phyloP scores from a whole-genome alignment of 92 coral and sea anemone genomes.

The Metridium senile region DNA sequence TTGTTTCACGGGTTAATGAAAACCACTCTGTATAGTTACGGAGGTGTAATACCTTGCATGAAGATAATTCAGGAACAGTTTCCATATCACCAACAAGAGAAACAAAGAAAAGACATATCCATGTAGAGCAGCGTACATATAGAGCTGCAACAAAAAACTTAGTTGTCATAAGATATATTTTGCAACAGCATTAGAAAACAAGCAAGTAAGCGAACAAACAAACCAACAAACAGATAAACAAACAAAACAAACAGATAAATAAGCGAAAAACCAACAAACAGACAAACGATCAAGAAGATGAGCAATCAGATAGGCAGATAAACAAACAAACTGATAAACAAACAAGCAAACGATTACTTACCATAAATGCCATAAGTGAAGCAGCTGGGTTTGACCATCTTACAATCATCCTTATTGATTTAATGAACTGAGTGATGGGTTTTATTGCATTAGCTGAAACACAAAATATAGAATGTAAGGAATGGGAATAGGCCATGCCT shows the following conservation, averaged over 20 bases:
- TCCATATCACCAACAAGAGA: conserved; percentile 70
- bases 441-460: conserved; percentile 67
- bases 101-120: conserved; percentile 75
- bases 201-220: too few species aligned
- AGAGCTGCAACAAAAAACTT: conserved; percentile 62
- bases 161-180: too few species aligned
- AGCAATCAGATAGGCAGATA: too few species aligned
- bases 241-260: too few species aligned
- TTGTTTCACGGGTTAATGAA: too few species aligned
- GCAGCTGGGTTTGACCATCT: conserved; percentile 87
- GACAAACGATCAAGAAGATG: too few species aligned
- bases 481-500: too few species aligned
- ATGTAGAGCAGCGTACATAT: conserved; percentile 86
- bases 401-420: conserved; percentile 52
- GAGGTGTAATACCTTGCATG: conserved; percentile 69
- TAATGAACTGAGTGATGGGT: conserved; percentile 80
- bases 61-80: conserved; percentile 83
- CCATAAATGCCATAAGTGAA: conserved; percentile 79
- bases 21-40: background rate
- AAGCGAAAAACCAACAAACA: too few species aligned
- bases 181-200: too few species aligned
- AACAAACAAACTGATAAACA: too few species aligned
- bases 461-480: background rate
- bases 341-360: conserved; percentile 44
- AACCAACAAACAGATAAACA: too few species aligned